These are phyloP conservation scores for Clarias macrocephalus DNA, from an alignment of 2,113 vertebrate genomes.

Conservation along the genomic window DNA sequence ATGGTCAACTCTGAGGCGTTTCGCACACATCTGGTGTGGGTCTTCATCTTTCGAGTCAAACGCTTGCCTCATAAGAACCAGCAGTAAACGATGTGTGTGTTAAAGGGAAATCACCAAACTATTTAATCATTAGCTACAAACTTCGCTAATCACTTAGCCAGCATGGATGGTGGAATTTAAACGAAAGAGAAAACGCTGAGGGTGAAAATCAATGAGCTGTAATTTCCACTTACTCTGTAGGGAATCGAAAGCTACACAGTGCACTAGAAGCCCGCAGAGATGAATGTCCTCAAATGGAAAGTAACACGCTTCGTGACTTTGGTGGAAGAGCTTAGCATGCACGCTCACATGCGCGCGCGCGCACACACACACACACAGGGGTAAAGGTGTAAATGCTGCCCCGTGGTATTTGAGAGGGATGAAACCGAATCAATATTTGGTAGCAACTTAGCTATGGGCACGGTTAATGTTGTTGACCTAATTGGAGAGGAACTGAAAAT, in stretches of 20 bases:
- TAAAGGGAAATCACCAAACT: background rate
- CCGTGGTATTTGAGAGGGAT: background rate
- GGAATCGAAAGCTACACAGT: background rate
- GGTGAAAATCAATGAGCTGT: background rate
- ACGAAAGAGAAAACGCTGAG: background rate
- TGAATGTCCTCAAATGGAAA: background rate
- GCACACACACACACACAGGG: background rate
- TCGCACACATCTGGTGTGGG: background rate
- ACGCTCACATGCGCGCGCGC: background rate
- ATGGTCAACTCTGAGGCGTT: background rate
- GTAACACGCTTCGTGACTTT: background rate
- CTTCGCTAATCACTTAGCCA: background rate
- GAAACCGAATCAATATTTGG: background rate
- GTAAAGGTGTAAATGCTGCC: background rate
- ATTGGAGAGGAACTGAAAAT: background rate
- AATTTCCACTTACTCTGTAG: background rate
- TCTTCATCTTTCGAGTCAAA: background rate
- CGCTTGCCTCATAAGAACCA: background rate
- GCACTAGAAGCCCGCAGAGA: background rate
- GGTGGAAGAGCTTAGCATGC: background rate
- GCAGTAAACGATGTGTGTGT: background rate
- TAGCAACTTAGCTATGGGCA: background rate
- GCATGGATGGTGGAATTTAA: background rate
- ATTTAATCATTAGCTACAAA: slow-evolving; percentile 4
- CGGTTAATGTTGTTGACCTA: background rate